Base-by-base conservation (phyloP, 1,140 invertebrate genomes). In the Eupeodes corollae region DNA sequence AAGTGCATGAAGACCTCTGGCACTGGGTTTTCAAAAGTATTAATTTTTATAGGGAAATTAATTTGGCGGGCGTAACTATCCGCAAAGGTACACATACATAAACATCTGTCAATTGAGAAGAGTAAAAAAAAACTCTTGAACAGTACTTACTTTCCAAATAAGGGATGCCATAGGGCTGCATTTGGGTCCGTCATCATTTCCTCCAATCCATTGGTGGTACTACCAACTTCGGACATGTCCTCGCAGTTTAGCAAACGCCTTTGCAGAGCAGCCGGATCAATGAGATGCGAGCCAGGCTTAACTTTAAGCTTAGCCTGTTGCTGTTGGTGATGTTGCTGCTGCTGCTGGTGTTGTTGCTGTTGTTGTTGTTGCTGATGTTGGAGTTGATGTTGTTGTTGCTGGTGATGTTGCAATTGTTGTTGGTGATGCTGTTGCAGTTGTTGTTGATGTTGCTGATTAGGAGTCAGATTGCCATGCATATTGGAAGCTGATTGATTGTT, bases 121-220 rank as follows among this genome's bases (percentile, higher is more conserved):
- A n/a, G n/a, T n/a, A n/a, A 26, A 26, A 3, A 26, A 37, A 35
- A 37, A 35, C 14, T 38, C 10, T 5, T 33, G 3, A 26, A 15
- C 30, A 35, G 43, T 30, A 63, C 64, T 77, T 65, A 83, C 79
- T 78, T 82, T 66, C 79, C 78, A 57, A 82, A 83, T 0, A 82
- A 68, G 6, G 80, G 79, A 73, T 82, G 79, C 79, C 80, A 82
- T 15, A 82, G 64, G 34, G 79, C 75, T 32, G 75, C 75, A 49
- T 79, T 74, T 30, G 69, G 60, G 40, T 75, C 73, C 44, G 70
- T 66, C 46, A 60, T 42, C 52, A 67, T 63, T 42, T 69, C 64
- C 32, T 70, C 65, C 19, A 69, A 55, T 42, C 61, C 61, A 11
- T 57, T 58, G 1, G 75, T 78, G 10, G 75, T 77, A 60, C 75